Conservation (phyloP, 1,140 invertebrate genomes). For the Diorhabda elongata region DNA sequence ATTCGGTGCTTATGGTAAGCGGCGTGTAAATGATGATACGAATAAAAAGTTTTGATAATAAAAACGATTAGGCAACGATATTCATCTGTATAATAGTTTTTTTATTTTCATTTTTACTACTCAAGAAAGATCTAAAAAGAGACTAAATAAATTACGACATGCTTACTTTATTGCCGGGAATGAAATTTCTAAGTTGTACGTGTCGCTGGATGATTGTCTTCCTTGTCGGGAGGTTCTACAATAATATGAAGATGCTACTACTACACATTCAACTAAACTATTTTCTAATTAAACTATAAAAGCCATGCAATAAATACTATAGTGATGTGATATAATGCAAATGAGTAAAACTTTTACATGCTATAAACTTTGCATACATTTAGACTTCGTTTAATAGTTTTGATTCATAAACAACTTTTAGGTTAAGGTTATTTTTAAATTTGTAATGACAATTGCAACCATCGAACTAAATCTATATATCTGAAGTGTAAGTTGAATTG, state of each 20-base stretch:
- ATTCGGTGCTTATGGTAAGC: too few relatives aligned
- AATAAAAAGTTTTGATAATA: too few relatives aligned
- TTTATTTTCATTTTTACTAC: background rate
- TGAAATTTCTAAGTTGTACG: conserved; percentile 83
- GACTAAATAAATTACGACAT: conserved; percentile 25
- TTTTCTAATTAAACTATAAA: conserved; percentile 5
- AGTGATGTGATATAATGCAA: background rate
- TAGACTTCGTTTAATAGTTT: too few relatives aligned
- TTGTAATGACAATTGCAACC: too few relatives aligned
- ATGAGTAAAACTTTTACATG: too few relatives aligned
- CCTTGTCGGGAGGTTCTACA: conserved; percentile 55
- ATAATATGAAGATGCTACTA: conserved; percentile 46
- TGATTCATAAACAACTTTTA: too few relatives aligned
- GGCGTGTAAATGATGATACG: too few relatives aligned
- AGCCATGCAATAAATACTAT: conserved; percentile 13
- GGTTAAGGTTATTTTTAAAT: too few relatives aligned
- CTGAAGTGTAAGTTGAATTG: too few relatives aligned
- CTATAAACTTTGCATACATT: too few relatives aligned
- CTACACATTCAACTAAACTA: conserved; percentile 37
- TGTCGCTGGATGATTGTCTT: conserved; percentile 67
- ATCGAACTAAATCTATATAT: too few relatives aligned
- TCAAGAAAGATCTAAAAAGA: conserved; percentile 3
- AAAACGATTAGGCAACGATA: background rate
- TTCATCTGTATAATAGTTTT: background rate
- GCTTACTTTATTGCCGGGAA: conserved; percentile 91